Evolutionary conservation across 2,888 invertebrate genomes (phyloP), one percentile per base, ranked within the genome.

Genomic region (Trissoscelio sp.): DNA sequence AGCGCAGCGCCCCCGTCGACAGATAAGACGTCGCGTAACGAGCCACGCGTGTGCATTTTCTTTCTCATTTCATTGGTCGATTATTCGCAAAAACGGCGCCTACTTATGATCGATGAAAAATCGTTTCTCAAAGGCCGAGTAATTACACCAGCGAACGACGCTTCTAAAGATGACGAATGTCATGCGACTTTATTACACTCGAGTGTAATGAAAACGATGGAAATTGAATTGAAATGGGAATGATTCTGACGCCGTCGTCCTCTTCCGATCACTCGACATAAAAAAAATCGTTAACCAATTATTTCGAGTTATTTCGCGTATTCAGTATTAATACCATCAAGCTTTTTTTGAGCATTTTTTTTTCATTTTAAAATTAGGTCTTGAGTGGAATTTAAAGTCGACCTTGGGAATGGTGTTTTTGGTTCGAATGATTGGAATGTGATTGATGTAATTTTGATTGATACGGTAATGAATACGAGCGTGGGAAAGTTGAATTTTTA

Each of bases 1-100:
- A 80, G 75, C 53, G 51, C 53, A 48, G 46, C 46, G 70, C 34
- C 55, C 72, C 66, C 58, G 53, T 58, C 77, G 70, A 16, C 44
- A 14, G 48, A 48, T 64, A 74, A 53, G 74, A 51, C 34, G 14
- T 39, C 18, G 34, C 58, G 62, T 60, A 39, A 67, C 24, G 55
- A 37, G 69, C 20, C 22, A 20, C 6, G 14, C 16, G n/a, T n/a
- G n/a, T n/a, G n/a, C n/a, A 16, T 31, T 57, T 57, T 37, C 37
- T 16, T 34, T 37, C 14, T 20, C 20, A 20, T n/a, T 18, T 24
- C 24, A 4, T 24, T 4, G 20, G 18, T 20, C 37, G 34, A 34
- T 20, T 28, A 51, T 28, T n/a, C n/a, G n/a, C 11, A 44, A 11
- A 51, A 51, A 51, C 4, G 53, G 28, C 14, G 14, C 28, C 14